These are phyloP conservation scores for Galemys pyrenaicus DNA, from an alignment of 2,113 vertebrate species.

Conservation along the genomic window DNA sequence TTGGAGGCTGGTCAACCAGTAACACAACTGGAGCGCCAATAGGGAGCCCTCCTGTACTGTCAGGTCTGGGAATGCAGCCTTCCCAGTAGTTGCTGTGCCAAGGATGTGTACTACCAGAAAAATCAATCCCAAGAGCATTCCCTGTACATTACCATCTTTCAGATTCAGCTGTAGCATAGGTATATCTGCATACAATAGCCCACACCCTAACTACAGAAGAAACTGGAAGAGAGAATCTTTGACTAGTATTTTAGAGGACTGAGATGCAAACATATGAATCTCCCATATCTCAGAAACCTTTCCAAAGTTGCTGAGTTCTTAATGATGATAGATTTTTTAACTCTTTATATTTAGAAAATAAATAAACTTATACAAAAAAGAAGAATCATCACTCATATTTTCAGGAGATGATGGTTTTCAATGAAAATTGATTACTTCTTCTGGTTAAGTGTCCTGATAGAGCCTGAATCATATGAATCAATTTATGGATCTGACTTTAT, in stretches of 20 bases:
- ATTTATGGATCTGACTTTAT: neutral
- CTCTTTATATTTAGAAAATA: neutral
- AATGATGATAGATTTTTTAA: neutral
- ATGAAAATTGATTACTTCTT: neutral
- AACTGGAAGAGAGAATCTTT: neutral
- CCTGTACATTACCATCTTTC: neutral
- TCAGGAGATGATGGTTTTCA: neutral
- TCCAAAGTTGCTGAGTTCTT: neutral
- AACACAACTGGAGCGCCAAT: neutral
- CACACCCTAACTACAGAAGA: neutral
- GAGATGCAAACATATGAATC: neutral
- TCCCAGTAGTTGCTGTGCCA: neutral
- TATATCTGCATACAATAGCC: neutral
- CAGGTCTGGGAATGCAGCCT: neutral
- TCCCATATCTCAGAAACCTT: neutral
- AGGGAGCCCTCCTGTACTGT: too few relatives aligned
- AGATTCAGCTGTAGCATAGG: neutral
- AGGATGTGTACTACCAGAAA: neutral
- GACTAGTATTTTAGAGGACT: neutral
- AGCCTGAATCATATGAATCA: neutral
- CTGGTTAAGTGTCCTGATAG: neutral
- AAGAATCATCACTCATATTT: neutral
- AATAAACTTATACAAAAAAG: neutral
- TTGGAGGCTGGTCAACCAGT: fast-evolving
- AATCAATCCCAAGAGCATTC: neutral